A percentile compares a stretch with the other conserved stretches of the same genome.
phyloP scores from a whole-genome alignment of 2,888 invertebrate species.

The Formica aserva region DNA sequence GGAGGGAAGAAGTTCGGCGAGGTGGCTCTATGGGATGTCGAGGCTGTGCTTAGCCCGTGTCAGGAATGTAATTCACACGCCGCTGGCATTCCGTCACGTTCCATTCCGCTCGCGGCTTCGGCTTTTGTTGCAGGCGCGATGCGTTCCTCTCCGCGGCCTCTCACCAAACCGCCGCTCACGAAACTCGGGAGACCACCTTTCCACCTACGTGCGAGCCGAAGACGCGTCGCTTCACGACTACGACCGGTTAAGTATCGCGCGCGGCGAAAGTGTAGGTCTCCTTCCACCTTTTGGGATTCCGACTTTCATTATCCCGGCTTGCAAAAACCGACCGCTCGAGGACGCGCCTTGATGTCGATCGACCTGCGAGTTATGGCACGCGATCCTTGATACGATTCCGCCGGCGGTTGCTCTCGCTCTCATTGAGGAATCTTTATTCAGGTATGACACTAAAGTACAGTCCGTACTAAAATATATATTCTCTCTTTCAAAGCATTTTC shows the following conservation, averaged over 20 bases:
- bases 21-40: slow-evolving; percentile 79
- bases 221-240: background rate
- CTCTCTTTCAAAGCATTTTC: background rate
- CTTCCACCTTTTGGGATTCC: slow-evolving; percentile 61
- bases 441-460: background rate
- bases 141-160: slow-evolving; percentile 69
- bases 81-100: slow-evolving; percentile 82
- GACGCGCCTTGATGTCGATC: slow-evolving; percentile 24
- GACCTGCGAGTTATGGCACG: slow-evolving; percentile 40
- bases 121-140: slow-evolving; percentile 73
- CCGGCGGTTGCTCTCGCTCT: slow-evolving; percentile 13
- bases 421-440: slow-evolving; percentile 10
- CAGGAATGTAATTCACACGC: slow-evolving; percentile 85
- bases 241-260: slow-evolving; percentile 60
- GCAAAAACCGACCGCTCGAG: slow-evolving; percentile 62
- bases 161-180: slow-evolving; percentile 39
- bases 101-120: slow-evolving; percentile 77
- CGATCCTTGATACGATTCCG: slow-evolving; percentile 25
- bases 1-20: slow-evolving; percentile 72
- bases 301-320: slow-evolving; percentile 62
- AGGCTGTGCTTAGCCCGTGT: slow-evolving; percentile 82
- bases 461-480: background rate
- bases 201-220: slow-evolving; percentile 51
- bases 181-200: slow-evolving; percentile 40
- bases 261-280: slow-evolving; percentile 42